Conservation (phyloP, 2,888 invertebrate genomes). For the Ochropleura leucogaster region DNA sequence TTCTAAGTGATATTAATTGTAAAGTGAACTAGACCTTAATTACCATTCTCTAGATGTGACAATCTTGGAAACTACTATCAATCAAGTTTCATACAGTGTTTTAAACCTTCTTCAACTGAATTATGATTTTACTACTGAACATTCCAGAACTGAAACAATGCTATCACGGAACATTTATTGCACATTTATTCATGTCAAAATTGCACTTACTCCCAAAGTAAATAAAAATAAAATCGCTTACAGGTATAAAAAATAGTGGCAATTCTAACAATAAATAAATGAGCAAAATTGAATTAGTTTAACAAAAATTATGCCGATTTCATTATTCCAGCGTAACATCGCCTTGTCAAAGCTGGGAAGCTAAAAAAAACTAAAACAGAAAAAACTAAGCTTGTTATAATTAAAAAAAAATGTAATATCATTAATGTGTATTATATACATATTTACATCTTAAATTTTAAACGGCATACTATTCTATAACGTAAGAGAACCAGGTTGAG, state of each 20-base stretch:
- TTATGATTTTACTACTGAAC: slow-evolving; percentile 50
- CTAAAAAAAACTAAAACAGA: slow-evolving; percentile 74
- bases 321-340: slow-evolving; percentile 49
- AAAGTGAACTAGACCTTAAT: slow-evolving; percentile 46
- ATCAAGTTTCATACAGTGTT: slow-evolving; percentile 32
- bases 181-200: slow-evolving; percentile 70
- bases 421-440: slow-evolving; percentile 89
- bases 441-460: slow-evolving; percentile 88
- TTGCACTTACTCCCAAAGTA: slow-evolving; percentile 66
- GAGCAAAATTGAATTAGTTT: slow-evolving; percentile 57
- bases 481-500: slow-evolving; percentile 76
- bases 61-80: slow-evolving; percentile 36
- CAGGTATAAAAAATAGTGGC: slow-evolving; percentile 56
- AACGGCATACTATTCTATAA: slow-evolving; percentile 79
- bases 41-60: slow-evolving; percentile 35
- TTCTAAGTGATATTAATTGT: slow-evolving; percentile 36
- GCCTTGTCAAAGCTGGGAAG: slow-evolving; percentile 58
- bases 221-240: slow-evolving; percentile 51
- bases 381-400: slow-evolving; percentile 79
- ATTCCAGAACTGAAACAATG: slow-evolving; percentile 57
- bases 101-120: slow-evolving; percentile 29
- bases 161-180: slow-evolving; percentile 45
- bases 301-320: slow-evolving; percentile 60
- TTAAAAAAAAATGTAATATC: slow-evolving; percentile 83
- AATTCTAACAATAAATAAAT: slow-evolving; percentile 72